Evolutionary conservation across 2,888 invertebrate genomes (phyloP).

Genomic region (Odontocerum albicorne): DNA sequence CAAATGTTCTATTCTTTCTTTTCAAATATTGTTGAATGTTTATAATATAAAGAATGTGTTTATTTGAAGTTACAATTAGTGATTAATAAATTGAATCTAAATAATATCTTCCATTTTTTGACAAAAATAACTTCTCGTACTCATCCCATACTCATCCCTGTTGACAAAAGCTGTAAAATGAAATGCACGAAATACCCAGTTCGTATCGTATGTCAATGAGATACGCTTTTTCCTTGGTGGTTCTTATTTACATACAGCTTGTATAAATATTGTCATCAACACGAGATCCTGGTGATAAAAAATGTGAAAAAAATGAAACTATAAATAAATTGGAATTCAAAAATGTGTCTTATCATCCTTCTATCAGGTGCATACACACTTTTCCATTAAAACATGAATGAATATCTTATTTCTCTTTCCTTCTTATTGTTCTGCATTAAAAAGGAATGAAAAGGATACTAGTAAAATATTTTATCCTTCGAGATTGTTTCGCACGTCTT

Average conservation of each 20-base stretch:
- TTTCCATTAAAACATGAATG: constrained; percentile 32
- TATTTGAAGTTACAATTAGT: too few relatives aligned
- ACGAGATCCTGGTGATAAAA: constrained; percentile 7
- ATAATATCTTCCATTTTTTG: too few relatives aligned
- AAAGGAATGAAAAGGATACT: constrained; percentile 11
- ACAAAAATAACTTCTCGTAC: too few relatives aligned
- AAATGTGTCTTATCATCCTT: constrained; percentile 18
- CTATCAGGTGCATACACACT: constrained; percentile 20
- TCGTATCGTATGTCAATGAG: constrained; percentile 24
- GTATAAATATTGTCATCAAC: constrained; percentile 32
- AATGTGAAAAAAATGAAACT: constrained; percentile 28
- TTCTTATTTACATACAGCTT: constrained; percentile 27
- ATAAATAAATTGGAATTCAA: constrained; percentile 27
- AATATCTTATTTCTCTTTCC: constrained; percentile 10
- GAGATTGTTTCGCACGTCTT: constrained; percentile 28
- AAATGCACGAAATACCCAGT: constrained; percentile 22
- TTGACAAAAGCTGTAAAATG: too few relatives aligned
- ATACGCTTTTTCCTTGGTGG: constrained; percentile 21
- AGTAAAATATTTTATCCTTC: constrained; percentile 16
- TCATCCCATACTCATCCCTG: too few relatives aligned
- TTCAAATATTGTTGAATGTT: too few relatives aligned
- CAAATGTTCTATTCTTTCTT: too few relatives aligned
- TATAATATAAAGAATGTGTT: too few relatives aligned
- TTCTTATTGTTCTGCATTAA: neutral
- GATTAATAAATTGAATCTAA: too few relatives aligned